Base-by-base conservation (phyloP, 2,888 invertebrate species). In the Microdon myrmicae region DNA sequence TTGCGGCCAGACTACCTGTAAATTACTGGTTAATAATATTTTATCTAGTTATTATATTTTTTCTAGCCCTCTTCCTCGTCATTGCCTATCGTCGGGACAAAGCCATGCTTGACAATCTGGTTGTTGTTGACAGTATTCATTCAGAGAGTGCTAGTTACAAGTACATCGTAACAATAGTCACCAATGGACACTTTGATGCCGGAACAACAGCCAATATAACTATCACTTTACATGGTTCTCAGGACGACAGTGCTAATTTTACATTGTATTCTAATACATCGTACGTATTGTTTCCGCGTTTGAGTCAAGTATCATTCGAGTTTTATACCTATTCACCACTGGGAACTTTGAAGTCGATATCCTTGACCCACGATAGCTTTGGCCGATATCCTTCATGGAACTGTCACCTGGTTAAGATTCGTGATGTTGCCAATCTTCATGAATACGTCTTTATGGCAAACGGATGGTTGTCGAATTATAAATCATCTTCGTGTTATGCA, bases 381-480 rank as follows among this genome's bases (percentile, higher is more conserved):
- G 74, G 74, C n/a, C 64, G 72, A 14, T 73, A 71, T 45, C 71
- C 73, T 1, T 66, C 70, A 1, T 74, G 74, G 74, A 71, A 69
- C 39, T 73, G 72, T 34, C 68, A 68, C 17, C 39, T 55, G 7
- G 68, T 74, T 1, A 59, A 66, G 4, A 38, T 72, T 2, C 53
- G 38, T 12, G 70, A 74, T 54, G 16, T 66, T 5, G 4, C 8
- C 1, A 28, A 41, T 0, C 8, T 14, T 1, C 13, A 61, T 4
- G 48, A 56, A 4, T 69, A 67, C 43, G 38, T 67, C 1, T 71
- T 71, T 12, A 6, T 58, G 4, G 67, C 70, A 0, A 39, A 70
- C 2, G 45, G 48, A 32, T 72, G 73, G 72, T 53, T 64, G 1
- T 34, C 35, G 4, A 19, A 43, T 9, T 7, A 23, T 2, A 20